Percentiles rank a stretch among this genome's conserved stretches.
Evolutionary conservation across 2,797 vertebrate genomes (phyloP).

Genomic region (Eospalax fontanierii): DNA sequence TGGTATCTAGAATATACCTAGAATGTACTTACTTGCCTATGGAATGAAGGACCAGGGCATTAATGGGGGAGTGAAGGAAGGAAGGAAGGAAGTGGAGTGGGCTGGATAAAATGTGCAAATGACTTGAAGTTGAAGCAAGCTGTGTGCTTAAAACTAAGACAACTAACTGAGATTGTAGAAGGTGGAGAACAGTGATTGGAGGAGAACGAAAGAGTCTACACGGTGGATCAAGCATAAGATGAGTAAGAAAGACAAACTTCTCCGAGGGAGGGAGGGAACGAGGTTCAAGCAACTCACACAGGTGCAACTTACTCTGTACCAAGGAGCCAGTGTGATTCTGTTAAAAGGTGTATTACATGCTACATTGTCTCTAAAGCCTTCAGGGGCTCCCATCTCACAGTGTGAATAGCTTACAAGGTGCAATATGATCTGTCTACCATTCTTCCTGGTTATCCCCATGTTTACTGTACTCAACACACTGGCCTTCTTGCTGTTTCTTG

Average conservation of each 20-base stretch:
- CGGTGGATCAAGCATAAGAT: too few species aligned
- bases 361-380: not conserved
- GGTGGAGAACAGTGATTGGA: too few species aligned
- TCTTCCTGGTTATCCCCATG: not conserved
- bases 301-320: not conserved
- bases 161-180: not conserved
- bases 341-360: slow-evolving; percentile 2
- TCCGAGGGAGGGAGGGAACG: too few species aligned
- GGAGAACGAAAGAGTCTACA: not conserved
- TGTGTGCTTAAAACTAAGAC: not conserved
- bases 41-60: not conserved
- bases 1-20: not conserved
- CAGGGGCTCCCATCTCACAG: not conserved
- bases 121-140: not conserved
- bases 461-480: not conserved
- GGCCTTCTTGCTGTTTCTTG: not conserved
- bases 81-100: not conserved
- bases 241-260: too few species aligned
- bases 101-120: not conserved
- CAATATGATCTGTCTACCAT: not conserved
- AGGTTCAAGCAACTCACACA: not conserved
- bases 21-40: not conserved
- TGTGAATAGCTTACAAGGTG: not conserved
- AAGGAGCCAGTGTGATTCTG: not conserved
- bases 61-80: not conserved